Evolutionary conservation across 2,113 vertebrate genomes (phyloP).

Genomic region (Melospiza melodia): DNA sequence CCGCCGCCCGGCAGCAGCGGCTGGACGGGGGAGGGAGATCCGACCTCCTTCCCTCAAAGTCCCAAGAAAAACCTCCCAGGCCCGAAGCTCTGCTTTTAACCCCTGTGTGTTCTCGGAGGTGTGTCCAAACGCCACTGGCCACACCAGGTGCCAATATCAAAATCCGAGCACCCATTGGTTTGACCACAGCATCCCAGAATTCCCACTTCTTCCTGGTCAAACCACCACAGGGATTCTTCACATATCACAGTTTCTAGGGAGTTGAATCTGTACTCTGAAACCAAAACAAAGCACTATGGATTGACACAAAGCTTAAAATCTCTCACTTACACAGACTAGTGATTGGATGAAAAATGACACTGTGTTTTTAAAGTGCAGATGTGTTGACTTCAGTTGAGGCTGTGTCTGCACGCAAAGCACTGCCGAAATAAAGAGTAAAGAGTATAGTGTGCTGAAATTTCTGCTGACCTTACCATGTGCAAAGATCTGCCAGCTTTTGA

Average conservation of each 20-base stretch:
- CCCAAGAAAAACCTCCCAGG: no score
- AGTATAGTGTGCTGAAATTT: conserved; percentile 30
- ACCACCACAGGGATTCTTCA: neutral
- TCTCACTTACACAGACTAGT: neutral
- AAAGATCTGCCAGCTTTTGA: neutral
- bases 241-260: neutral
- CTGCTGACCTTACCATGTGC: conserved; percentile 11
- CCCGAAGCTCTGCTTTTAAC: no score
- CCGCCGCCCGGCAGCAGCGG: no score
- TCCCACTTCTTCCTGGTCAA: no score
- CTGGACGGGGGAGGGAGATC: no score
- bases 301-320: neutral
- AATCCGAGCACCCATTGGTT: no score
- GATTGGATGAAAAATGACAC: neutral
- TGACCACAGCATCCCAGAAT: no score
- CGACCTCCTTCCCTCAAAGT: no score
- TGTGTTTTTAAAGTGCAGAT: conserved; percentile 19
- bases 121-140: no score
- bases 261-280: neutral
- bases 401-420: neutral
- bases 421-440: conserved; percentile 47
- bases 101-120: no score
- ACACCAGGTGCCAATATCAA: no score
- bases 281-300: neutral
- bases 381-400: neutral